These are phyloP conservation scores for Nycteola revayana DNA, from an alignment of 2,888 invertebrate species.

Conservation along the genomic window DNA sequence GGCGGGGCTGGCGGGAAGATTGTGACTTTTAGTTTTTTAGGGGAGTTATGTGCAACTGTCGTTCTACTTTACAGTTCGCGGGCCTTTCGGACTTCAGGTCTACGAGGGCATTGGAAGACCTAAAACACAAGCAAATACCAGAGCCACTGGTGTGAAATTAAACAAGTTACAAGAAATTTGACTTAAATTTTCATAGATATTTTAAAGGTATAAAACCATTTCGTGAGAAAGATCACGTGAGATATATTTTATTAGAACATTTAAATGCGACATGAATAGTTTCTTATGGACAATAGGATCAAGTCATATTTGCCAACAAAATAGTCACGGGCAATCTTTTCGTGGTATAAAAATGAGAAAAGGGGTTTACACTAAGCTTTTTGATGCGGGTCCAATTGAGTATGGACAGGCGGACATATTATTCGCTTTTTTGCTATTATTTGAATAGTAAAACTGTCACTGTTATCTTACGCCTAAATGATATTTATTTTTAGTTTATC, in stretches of 20 bases:
- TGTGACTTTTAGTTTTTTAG: too few species aligned
- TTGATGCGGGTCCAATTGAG: slow-evolving; percentile 79
- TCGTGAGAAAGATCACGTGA: too few species aligned
- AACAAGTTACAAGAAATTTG: too few species aligned
- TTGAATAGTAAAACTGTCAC: slow-evolving; percentile 76
- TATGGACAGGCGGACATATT: slow-evolving; percentile 71
- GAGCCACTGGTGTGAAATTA: too few species aligned
- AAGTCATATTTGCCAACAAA: slow-evolving; percentile 72
- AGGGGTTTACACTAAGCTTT: slow-evolving; percentile 74
- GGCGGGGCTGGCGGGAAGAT: too few species aligned
- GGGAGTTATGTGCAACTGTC: too few species aligned
- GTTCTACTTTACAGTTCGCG: too few species aligned
- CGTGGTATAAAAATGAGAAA: slow-evolving; percentile 75
- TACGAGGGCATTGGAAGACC: too few species aligned
- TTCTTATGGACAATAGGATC: slow-evolving; percentile 58
- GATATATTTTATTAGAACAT: slow-evolving; percentile 11
- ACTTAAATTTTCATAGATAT: too few species aligned
- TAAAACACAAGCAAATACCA: too few species aligned
- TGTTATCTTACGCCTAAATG: slow-evolving; percentile 60
- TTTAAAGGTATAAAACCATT: too few species aligned
- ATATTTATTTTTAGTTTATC: slow-evolving; percentile 60
- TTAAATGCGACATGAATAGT: slow-evolving; percentile 36
- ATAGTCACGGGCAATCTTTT: slow-evolving; percentile 73
- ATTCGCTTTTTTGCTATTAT: slow-evolving; percentile 75
- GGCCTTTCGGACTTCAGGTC: too few species aligned